phyloP scores from a whole-genome alignment of 2,797 vertebrate genomes.

The Micropoecilia bifurca region DNA sequence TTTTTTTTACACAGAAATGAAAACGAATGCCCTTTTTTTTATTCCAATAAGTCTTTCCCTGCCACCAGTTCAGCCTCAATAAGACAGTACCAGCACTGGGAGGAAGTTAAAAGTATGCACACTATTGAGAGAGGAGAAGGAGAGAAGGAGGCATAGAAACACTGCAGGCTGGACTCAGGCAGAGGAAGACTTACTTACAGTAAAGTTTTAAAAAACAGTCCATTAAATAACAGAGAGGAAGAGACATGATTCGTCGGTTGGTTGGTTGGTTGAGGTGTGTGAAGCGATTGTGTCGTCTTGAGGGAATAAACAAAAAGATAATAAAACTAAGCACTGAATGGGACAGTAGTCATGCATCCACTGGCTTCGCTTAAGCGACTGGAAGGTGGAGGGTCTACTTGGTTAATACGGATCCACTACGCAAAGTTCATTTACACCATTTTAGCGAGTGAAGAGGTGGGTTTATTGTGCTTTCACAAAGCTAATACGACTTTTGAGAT shows the following conservation, averaged over 20 bases:
- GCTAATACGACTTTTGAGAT: conserved; percentile 61
- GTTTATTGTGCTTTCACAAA: conserved; percentile 80
- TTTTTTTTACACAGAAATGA: conserved; percentile 76
- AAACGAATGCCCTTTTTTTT: conserved; percentile 83
- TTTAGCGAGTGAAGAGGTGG: conserved; percentile 56
- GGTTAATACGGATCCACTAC: conserved; percentile 38
- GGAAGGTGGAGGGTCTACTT: conserved; percentile 54
- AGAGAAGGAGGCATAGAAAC: conserved; percentile 59
- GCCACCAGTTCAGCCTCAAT: conserved; percentile 74
- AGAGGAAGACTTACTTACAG: conserved; percentile 86
- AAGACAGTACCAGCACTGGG: conserved; percentile 79
- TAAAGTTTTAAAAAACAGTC: conserved; percentile 83
- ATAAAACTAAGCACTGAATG: conserved; percentile 34
- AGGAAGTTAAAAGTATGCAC: conserved; percentile 65
- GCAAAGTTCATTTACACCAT: conserved; percentile 51
- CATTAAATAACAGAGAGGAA: conserved; percentile 78
- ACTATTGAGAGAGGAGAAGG: conserved; percentile 25
- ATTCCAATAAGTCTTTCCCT: conserved; percentile 79
- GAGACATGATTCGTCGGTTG: conserved; percentile 73
- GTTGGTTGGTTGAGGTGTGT: conserved; percentile 42
- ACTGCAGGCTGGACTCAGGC: conserved; percentile 77
- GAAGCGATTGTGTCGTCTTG: conserved; percentile 41
- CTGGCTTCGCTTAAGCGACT: conserved; percentile 54
- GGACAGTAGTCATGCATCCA: conserved; percentile 81
- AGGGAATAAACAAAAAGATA: conserved; percentile 9